Percentiles rank a stretch among this genome's conserved stretches.
Conservation (phyloP, 2,113 vertebrate genomes). For the Hirundichthys speculiger region DNA sequence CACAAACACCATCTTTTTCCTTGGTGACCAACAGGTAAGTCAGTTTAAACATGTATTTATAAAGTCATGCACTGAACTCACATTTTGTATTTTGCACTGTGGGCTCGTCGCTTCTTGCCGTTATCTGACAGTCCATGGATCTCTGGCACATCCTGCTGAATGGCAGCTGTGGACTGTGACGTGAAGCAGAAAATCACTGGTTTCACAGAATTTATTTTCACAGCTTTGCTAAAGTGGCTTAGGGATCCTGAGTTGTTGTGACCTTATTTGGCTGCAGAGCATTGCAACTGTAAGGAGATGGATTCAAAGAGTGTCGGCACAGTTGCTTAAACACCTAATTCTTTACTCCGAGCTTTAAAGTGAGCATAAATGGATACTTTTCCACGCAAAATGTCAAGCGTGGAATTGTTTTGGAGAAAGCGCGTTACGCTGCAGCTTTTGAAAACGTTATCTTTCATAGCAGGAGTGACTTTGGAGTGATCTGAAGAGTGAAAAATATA, state of each 20-base stretch:
- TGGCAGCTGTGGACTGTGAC: conserved; percentile 18
- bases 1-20: conserved; percentile 27
- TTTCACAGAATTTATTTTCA: conserved; percentile 35
- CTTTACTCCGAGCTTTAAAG: no score
- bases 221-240: conserved; percentile 30
- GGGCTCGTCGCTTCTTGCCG: conserved; percentile 10
- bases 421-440: no score
- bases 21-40: conserved; percentile 70
- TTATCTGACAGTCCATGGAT: conserved; percentile 13
- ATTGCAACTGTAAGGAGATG: conserved; percentile 2
- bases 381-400: no score
- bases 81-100: conserved; percentile 32
- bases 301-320: no score
- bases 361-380: no score
- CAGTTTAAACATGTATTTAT: conserved; percentile 55
- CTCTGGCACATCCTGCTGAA: conserved; percentile 12
- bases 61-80: conserved; percentile 1
- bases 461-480: no score
- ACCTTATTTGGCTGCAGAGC: conserved; percentile 40
- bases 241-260: background rate
- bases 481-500: no score
- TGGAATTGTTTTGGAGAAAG: no score
- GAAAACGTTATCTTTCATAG: no score
- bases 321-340: no score
- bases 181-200: conserved; percentile 27